A percentile compares a stretch with the other conserved stretches of the same genome.
Evolutionary conservation across 2,888 invertebrate species (phyloP).

Genomic region (Galerucella nymphaeae): DNA sequence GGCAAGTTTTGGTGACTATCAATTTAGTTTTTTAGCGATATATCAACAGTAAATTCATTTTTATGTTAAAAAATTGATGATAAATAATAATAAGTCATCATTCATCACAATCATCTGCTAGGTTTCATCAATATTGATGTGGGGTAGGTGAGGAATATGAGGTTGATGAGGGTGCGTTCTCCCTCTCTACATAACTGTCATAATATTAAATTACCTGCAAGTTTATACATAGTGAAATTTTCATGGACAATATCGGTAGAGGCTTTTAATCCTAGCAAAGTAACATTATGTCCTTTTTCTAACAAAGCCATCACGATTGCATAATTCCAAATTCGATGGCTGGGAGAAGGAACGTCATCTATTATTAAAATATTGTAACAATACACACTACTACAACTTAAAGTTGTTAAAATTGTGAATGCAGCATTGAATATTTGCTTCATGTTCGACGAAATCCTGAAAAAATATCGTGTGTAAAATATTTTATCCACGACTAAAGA

Average conservation of each 20-base stretch:
- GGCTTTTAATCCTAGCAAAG: conserved; percentile 41
- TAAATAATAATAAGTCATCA: too few species aligned
- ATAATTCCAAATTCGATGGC: conserved; percentile 35
- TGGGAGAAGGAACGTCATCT: conserved; percentile 20
- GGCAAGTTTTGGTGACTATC: too few species aligned
- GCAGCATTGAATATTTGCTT: neutral
- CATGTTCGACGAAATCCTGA: neutral
- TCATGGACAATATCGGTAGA: conserved; percentile 3
- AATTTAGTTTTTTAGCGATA: too few species aligned
- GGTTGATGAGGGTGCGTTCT: too few species aligned
- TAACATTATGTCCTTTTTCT: conserved; percentile 43
- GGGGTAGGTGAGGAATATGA: too few species aligned
- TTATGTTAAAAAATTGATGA: too few species aligned
- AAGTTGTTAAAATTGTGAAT: neutral
- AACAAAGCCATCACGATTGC: conserved; percentile 26
- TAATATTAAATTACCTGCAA: neutral
- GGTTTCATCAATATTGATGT: too few species aligned
- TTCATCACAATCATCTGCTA: too few species aligned
- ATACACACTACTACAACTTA: neutral
- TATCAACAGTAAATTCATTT: too few species aligned
- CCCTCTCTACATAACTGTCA: too few species aligned
- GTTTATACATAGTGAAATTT: conserved; percentile 11
- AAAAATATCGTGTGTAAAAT: neutral
- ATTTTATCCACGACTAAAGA: too few species aligned
- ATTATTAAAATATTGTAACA: conserved; percentile 21